A percentile compares a stretch with the other conserved stretches of the same genome.
Conservation (phyloP, 1,140 invertebrate genomes). For the Tigriopus japonicus region DNA sequence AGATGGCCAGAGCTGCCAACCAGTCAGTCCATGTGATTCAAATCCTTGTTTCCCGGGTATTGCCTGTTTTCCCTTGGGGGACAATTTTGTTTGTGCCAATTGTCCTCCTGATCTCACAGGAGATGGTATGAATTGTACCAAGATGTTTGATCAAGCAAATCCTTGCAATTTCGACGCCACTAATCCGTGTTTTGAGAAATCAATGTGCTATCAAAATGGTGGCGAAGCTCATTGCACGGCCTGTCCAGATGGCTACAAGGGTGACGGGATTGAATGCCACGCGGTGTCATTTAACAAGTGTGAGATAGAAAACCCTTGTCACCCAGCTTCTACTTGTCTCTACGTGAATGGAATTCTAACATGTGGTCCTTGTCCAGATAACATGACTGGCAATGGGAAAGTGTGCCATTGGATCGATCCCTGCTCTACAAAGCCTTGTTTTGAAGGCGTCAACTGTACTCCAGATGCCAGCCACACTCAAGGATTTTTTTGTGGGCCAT, state of each 20-base stretch:
- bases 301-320: constrained; percentile 1
- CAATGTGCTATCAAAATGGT: not conserved
- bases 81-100: no score
- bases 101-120: no score
- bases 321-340: not conserved
- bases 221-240: not conserved
- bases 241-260: constrained; percentile 1
- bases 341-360: not conserved
- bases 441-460: not conserved
- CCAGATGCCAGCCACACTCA: not conserved
- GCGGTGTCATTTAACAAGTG: not conserved
- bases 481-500: not conserved
- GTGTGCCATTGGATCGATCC: not conserved
- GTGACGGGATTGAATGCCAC: not conserved
- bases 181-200: not conserved
- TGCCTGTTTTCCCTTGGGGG: not conserved
- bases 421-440: not conserved
- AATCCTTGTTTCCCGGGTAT: no score
- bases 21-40: not conserved
- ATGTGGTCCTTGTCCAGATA: not conserved
- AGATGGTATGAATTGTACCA: no score
- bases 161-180: not conserved
- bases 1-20: constrained; percentile 10
- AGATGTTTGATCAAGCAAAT: not conserved
- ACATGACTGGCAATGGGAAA: not conserved